Conservation (phyloP, 2,113 vertebrate species). For the Tauraco erythrolophus region DNA sequence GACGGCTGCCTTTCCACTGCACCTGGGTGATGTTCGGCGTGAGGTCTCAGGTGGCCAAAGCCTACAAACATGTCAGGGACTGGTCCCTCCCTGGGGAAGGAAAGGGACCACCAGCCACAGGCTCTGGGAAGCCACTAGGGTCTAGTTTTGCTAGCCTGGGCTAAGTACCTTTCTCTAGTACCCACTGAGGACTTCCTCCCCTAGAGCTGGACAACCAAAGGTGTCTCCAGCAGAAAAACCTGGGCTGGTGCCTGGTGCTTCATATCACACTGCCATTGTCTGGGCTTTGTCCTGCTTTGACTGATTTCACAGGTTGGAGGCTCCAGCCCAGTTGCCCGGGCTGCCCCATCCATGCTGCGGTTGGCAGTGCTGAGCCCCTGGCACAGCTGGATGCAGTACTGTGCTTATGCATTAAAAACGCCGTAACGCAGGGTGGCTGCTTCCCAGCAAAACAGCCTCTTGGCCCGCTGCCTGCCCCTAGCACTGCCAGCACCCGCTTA, state of each 20-base stretch:
- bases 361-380: neutral
- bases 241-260: neutral
- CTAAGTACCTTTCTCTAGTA: neutral
- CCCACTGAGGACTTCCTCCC: neutral
- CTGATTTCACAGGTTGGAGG: neutral
- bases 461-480: neutral
- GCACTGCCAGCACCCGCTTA: neutral
- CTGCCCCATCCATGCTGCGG: rapidly evolving
- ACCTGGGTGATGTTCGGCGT: neutral
- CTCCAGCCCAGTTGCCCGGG: neutral
- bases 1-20: neutral
- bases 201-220: neutral
- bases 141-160: neutral
- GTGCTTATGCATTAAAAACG: neutral
- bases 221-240: neutral
- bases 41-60: neutral
- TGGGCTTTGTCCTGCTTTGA: neutral
- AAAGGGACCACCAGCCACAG: neutral
- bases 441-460: neutral
- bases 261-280: neutral
- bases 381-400: neutral
- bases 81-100: rapidly evolving
- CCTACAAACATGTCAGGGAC: neutral
- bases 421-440: neutral
- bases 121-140: neutral